Evolutionary conservation across 2,113 vertebrate species (phyloP).

Genomic region (Petromus typicus): DNA sequence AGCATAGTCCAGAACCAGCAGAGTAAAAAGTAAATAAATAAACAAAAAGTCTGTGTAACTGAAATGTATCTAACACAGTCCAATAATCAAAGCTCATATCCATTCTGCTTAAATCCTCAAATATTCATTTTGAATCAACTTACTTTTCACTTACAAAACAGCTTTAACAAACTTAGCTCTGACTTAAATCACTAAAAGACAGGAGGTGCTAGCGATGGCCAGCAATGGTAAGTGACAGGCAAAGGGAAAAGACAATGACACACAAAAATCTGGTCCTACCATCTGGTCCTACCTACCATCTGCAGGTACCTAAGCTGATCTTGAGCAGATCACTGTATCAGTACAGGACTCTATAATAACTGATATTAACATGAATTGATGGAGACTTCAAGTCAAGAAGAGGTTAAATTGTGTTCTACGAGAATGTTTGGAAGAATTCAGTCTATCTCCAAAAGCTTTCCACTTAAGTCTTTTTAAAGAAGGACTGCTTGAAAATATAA

Average conservation of each 20-base stretch:
- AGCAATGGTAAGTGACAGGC: not conserved
- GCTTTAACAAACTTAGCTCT: not conserved
- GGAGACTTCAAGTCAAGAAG: not conserved
- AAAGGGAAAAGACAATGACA: not conserved
- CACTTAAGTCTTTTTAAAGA: conserved; percentile 33
- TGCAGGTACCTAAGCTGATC: not conserved
- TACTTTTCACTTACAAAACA: not conserved
- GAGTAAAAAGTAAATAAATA: not conserved
- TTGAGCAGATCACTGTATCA: not conserved
- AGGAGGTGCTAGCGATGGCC: not conserved
- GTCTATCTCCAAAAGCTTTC: conserved; percentile 48
- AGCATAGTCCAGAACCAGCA: not conserved
- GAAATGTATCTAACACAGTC: not conserved
- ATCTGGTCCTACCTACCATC: too few species aligned
- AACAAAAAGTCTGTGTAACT: not conserved
- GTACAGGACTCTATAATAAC: not conserved
- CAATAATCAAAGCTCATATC: not conserved
- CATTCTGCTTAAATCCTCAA: not conserved
- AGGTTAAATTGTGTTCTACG: not conserved
- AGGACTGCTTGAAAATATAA: conserved; percentile 57
- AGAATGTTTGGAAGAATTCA: not conserved
- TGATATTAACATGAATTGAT: not conserved
- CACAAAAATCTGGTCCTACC: not conserved
- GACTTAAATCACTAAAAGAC: not conserved
- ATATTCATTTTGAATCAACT: not conserved